Evolutionary conservation across 2,797 vertebrate species (phyloP).

Genomic region (Tiaroga cobitis): DNA sequence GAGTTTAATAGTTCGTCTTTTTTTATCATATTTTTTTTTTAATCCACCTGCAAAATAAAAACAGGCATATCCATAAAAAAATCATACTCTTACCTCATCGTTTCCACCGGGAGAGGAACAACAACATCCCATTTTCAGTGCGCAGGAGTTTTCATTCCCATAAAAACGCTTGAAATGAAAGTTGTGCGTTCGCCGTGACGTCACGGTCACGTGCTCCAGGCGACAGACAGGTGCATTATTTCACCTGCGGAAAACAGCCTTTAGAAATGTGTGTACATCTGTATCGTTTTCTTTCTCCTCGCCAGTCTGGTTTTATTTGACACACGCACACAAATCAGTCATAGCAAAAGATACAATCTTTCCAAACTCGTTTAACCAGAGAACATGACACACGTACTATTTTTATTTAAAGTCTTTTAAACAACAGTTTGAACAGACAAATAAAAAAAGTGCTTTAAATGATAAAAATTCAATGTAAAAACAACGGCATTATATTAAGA

Average conservation of each 20-base stretch:
- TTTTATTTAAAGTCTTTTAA: not conserved
- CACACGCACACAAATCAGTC: not conserved
- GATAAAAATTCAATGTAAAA: not conserved
- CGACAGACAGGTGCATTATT: not conserved
- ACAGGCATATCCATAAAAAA: not conserved
- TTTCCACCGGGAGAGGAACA: not conserved
- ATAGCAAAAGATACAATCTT: not conserved
- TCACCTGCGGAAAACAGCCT: not conserved
- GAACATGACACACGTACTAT: not conserved
- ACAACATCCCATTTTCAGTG: constrained; percentile 34
- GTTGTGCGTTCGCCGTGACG: not conserved
- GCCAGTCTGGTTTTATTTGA: not conserved
- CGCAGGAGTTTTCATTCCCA: not conserved
- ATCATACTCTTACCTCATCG: not conserved
- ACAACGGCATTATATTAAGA: not conserved
- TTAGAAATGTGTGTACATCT: not conserved
- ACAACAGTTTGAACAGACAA: not conserved
- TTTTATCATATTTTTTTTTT: not conserved
- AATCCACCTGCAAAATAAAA: not conserved
- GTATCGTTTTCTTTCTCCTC: not conserved
- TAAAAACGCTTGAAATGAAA: constrained; percentile 5
- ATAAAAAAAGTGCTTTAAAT: not conserved
- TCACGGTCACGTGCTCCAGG: not conserved
- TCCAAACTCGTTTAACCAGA: not conserved
- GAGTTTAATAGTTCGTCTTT: not conserved